Base-by-base conservation (phyloP, 2,113 vertebrate genomes). In the Globicephala melas region DNA sequence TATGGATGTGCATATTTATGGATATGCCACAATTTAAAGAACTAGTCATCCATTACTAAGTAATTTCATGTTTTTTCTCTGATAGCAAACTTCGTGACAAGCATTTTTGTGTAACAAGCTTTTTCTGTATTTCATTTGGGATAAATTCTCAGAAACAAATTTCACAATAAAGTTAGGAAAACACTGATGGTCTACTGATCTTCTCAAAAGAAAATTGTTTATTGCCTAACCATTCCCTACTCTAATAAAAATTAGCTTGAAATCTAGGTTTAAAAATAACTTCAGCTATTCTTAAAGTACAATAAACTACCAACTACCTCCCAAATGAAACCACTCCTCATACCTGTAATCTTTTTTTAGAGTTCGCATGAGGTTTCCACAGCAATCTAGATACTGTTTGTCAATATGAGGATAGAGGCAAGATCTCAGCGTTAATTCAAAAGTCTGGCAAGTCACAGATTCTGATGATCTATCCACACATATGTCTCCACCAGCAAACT, bases 321-420 rank as follows among this genome's bases (percentile, higher is more conserved):
- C 5, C 73, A 82, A 85, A 71, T 3, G 10, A 73, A 74, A 65
- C 44, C 41, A 73, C 38, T 89, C 15, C 67, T 44, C 98, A 98
- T 97, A 99, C 99, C 98, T 99, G 97, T 99, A 99, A 98, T 99
- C 99, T 96, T 99, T 99, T 95, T 99, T 99, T 79, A 99, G 98
- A 10, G 99, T 99, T 95, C 98, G 99, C 99, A 99, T 99, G 96
- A 99, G 99, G 98, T 99, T 99, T 44, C 99, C 99, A 97, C 99
- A 99, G 98, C 99, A 99, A 95, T 99, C 99, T 20, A 99, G 98
- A 97, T 99, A 99, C n/a, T 99, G 99, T 93, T 98, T 99, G 97
- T 99, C 98, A 93, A 99, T 99, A 97, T 99, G 99, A 0, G 99
- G 99, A 96, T 99, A 99, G 92, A 99, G 99, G 80, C 99, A 99